Base-by-base conservation (phyloP, 2,888 invertebrate genomes). In the Campopleginae sp. region DNA sequence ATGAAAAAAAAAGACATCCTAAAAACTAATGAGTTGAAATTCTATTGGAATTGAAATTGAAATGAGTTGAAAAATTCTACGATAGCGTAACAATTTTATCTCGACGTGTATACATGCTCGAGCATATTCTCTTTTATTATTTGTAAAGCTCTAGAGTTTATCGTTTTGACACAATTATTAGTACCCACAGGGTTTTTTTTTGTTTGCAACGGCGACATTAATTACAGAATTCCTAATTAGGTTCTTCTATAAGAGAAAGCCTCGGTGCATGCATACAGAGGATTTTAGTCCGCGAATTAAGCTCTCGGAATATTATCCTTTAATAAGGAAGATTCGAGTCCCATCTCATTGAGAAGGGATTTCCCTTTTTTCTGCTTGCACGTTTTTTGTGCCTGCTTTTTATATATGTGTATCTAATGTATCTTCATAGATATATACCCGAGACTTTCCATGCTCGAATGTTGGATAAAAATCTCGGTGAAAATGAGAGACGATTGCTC, bases 251-350 rank as follows among this genome's bases (percentile, higher is more conserved):
- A 86, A 84, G 82, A 80, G 74, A 81, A 80, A 71, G 58, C n/a
- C 51, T 74, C 19, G 66, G 44, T 27, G 66, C 51, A 51, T 48
- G 65, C 78, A 66, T 70, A 79, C 70, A 76, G 81, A 82, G 82
- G 83, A 88, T 88, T 89, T 82, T 84, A 79, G 63, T 61, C 71
- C 19, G 80, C 85, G 84, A 89, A 90, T 89, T 89, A 87, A 90
- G 87, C 86, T 87, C 75, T 72, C 54, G 86, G 87, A 90, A 89
- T 90, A 91, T 91, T 91, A 91, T 90, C 88, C 88, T 91, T 91
- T 90, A 90, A 90, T 90, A 90, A 89, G 89, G 77, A 82, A 87
- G 88, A 90, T 90, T 88, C 86, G 86, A 88, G 85, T 89, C 87
- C 78, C 80, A 77, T 87, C 87, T 88, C 87, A 89, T 88, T 88